Percentiles rank a stretch among this genome's conserved stretches.
phyloP scores from a whole-genome alignment of 2,888 invertebrate species.

The Ornithoptera priamus region DNA sequence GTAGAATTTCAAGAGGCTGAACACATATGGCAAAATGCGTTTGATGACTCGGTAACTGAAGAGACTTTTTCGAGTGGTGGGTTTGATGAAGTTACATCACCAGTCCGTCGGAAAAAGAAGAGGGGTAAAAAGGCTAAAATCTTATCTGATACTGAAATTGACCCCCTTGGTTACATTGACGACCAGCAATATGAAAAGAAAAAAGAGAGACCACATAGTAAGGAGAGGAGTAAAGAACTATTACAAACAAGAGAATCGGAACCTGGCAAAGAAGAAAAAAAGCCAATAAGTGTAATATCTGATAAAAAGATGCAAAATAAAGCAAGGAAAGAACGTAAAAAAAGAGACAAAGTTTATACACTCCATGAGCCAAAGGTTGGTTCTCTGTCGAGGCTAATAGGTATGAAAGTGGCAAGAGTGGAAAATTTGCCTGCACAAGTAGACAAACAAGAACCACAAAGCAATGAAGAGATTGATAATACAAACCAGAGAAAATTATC shows the following conservation, averaged over 20 bases:
- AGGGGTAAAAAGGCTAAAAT: constrained; percentile 40
- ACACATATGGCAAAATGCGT: constrained; percentile 52
- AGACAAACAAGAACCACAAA: constrained; percentile 29
- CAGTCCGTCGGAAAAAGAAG: constrained; percentile 44
- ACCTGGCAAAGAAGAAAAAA: constrained; percentile 41
- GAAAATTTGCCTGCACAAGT: constrained; percentile 26
- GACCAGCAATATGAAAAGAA: constrained; percentile 49
- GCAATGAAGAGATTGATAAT: constrained; percentile 27
- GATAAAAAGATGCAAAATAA: constrained; percentile 40
- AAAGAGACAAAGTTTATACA: constrained; percentile 34
- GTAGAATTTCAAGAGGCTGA: constrained; percentile 64
- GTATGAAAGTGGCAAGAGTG: constrained; percentile 53
- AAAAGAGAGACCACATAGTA: constrained; percentile 56
- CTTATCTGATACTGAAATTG: constrained; percentile 50
- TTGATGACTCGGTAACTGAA: constrained; percentile 40
- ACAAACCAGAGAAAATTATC: constrained; percentile 52
- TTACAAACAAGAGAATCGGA: constrained; percentile 32
- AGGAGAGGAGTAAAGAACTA: constrained; percentile 50
- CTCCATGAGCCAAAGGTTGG: constrained; percentile 31
- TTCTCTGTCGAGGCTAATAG: constrained; percentile 54
- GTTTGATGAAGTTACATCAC: constrained; percentile 37
- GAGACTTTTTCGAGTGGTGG: constrained; percentile 45
- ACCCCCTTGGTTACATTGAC: constrained; percentile 57
- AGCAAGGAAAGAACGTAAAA: constrained; percentile 40
- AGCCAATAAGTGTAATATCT: constrained; percentile 32